phyloP scores from a whole-genome alignment of 2,113 vertebrate species.

The Oxygymnocypris stewartii region DNA sequence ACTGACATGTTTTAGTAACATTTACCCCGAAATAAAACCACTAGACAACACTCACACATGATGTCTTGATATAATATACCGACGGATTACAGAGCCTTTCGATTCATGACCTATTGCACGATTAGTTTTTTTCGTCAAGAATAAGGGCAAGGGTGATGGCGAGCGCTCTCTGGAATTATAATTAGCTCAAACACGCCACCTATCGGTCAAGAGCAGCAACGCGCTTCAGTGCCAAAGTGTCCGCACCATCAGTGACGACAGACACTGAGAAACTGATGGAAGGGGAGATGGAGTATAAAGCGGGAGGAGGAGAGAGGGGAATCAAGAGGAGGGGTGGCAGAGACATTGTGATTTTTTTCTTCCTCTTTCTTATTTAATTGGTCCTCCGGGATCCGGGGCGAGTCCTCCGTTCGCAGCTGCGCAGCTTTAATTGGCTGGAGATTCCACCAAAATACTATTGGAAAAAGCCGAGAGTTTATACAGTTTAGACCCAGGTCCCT shows the following conservation, averaged over 20 bases:
- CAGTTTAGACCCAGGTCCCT: slow-evolving; percentile 33
- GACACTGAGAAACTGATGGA: slow-evolving; percentile 43
- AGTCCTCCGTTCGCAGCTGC: slow-evolving; percentile 54
- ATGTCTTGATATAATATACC: not conserved
- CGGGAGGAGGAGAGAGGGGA: slow-evolving; percentile 40
- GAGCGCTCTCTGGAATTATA: slow-evolving; percentile 29
- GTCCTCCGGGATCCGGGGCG: slow-evolving; percentile 59
- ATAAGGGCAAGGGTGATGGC: slow-evolving; percentile 13
- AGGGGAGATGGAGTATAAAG: slow-evolving; percentile 45
- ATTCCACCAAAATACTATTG: slow-evolving; percentile 58
- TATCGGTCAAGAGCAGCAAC: slow-evolving; percentile 46
- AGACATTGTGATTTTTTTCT: slow-evolving; percentile 49
- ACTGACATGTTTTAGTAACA: not conserved
- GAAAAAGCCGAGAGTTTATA: slow-evolving; percentile 47
- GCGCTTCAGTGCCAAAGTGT: slow-evolving; percentile 13
- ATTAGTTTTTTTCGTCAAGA: not conserved
- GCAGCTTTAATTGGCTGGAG: slow-evolving; percentile 59
- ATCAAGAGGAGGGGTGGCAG: slow-evolving; percentile 46
- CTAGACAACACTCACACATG: not conserved
- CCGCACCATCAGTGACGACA: slow-evolving; percentile 34
- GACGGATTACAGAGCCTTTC: not conserved
- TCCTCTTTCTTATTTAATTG: slow-evolving; percentile 62
- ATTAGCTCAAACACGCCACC: slow-evolving; percentile 62
- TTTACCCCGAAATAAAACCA: not conserved
- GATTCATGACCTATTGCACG: not conserved